Percentiles rank a stretch among this genome's conserved stretches.
These are phyloP conservation scores for Hydraecia micacea DNA, from an alignment of 2,888 invertebrate species.

Conservation along the genomic window DNA sequence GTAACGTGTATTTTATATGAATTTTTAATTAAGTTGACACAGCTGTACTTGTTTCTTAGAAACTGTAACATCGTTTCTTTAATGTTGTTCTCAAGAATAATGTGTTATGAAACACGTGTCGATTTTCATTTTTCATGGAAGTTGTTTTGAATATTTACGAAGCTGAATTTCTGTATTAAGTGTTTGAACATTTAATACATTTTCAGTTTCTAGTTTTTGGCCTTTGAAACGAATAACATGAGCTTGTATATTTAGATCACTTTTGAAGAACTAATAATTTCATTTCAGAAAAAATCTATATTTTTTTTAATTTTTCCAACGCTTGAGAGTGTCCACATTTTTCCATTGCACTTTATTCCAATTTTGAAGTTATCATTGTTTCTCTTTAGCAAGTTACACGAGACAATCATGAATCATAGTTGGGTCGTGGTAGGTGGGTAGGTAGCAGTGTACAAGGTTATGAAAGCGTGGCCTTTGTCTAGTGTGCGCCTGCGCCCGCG, in stretches of 20 bases:
- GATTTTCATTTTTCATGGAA: conserved; percentile 9
- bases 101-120: conserved; percentile 21
- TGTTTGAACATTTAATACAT: conserved; percentile 4
- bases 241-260: not conserved
- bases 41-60: conserved; percentile 53
- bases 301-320: not conserved
- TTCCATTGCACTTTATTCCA: conserved; percentile 8
- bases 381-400: conserved; percentile 43
- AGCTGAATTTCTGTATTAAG: not conserved
- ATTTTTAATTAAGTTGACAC: conserved; percentile 44
- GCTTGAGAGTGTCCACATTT: not conserved
- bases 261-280: not conserved
- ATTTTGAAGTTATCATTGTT: conserved; percentile 26
- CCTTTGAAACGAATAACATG: not conserved
- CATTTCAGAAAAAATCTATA: too few species aligned
- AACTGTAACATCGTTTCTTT: conserved; percentile 24
- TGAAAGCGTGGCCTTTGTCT: conserved; percentile 80
- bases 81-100: conserved; percentile 30
- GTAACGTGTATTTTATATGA: conserved; percentile 24
- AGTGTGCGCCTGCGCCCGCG: conserved; percentile 69
- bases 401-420: conserved; percentile 72
- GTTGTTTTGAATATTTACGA: conserved; percentile 11
- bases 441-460: conserved; percentile 75
- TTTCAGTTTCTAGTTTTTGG: not conserved
- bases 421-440: conserved; percentile 69